phyloP scores from a whole-genome alignment of 2,888 invertebrate species.

The Perithous albicinctus region DNA sequence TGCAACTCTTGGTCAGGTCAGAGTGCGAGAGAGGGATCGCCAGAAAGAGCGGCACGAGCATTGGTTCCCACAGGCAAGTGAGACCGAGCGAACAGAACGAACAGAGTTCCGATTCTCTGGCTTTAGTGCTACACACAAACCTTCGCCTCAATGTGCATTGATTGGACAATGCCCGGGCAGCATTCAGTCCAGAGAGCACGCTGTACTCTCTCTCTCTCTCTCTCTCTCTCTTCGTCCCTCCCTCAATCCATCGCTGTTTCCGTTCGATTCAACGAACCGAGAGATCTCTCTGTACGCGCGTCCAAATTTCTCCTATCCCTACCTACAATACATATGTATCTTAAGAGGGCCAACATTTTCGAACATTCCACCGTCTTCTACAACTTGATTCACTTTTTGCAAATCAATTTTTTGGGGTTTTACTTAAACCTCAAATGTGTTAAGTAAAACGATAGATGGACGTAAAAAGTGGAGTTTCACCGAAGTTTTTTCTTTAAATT shows the following conservation, averaged over 20 bases:
- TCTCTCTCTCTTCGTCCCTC: conserved; percentile 34
- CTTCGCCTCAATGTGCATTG: conserved; percentile 81
- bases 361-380: not conserved
- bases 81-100: conserved; percentile 42
- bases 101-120: conserved; percentile 58
- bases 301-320: conserved; percentile 74
- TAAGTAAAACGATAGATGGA: too few relatives aligned
- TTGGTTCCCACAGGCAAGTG: conserved; percentile 22
- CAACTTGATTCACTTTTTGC: not conserved
- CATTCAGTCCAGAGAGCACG: conserved; percentile 70
- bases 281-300: conserved; percentile 30
- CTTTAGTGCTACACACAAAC: conserved; percentile 66
- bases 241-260: conserved; percentile 44
- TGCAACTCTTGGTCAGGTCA: conserved; percentile 69
- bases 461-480: too few relatives aligned
- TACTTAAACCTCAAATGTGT: not conserved
- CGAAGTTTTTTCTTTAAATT: too few relatives aligned
- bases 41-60: not conserved
- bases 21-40: conserved; percentile 52
- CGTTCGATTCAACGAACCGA: conserved; percentile 53
- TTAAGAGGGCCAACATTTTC: conserved; percentile 4
- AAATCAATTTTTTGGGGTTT: not conserved
- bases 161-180: conserved; percentile 79
- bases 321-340: not conserved
- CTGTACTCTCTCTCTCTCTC: conserved; percentile 53